A percentile compares a stretch with the other conserved stretches of the same genome.
Conservation (phyloP, 2,888 invertebrate species). For the Actias luna region DNA sequence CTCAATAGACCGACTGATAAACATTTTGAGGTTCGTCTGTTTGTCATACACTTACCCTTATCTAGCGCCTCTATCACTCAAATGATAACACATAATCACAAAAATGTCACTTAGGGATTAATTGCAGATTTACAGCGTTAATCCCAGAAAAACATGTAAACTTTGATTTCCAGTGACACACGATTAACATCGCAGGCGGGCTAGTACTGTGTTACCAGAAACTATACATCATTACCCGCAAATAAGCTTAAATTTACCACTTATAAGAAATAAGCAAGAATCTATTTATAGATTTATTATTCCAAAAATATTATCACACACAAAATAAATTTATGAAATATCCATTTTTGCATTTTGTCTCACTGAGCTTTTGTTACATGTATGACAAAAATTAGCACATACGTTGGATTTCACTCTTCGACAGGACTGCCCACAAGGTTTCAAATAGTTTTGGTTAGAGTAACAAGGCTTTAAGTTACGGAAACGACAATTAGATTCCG, state of each 20-base stretch:
- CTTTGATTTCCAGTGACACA: slow-evolving; percentile 65
- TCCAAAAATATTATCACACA: background rate
- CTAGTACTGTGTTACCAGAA: slow-evolving; percentile 63
- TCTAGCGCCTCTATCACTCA: slow-evolving; percentile 65
- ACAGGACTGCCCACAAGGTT: slow-evolving; percentile 28
- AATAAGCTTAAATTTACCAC: slow-evolving; percentile 16
- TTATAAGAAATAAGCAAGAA: slow-evolving; percentile 13
- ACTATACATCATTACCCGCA: slow-evolving; percentile 20
- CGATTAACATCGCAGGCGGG: slow-evolving; percentile 54
- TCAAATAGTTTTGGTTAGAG: slow-evolving; percentile 26
- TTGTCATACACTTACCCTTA: slow-evolving; percentile 66
- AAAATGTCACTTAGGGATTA: slow-evolving; percentile 54
- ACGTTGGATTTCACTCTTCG: slow-evolving; percentile 34
- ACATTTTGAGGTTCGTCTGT: slow-evolving; percentile 41
- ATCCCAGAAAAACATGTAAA: slow-evolving; percentile 66
- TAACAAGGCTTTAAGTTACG: slow-evolving; percentile 25
- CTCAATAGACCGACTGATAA: slow-evolving; percentile 47
- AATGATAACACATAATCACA: slow-evolving; percentile 76
- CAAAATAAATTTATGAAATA: background rate
- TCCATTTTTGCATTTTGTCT: slow-evolving; percentile 25
- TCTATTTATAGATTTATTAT: background rate
- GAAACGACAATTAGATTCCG: slow-evolving; percentile 26
- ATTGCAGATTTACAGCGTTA: slow-evolving; percentile 46
- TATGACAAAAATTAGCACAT: slow-evolving; percentile 41
- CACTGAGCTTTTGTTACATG: slow-evolving; percentile 29